Conservation (phyloP, 2,113 vertebrate genomes). For the Prochilodus magdalenae region DNA sequence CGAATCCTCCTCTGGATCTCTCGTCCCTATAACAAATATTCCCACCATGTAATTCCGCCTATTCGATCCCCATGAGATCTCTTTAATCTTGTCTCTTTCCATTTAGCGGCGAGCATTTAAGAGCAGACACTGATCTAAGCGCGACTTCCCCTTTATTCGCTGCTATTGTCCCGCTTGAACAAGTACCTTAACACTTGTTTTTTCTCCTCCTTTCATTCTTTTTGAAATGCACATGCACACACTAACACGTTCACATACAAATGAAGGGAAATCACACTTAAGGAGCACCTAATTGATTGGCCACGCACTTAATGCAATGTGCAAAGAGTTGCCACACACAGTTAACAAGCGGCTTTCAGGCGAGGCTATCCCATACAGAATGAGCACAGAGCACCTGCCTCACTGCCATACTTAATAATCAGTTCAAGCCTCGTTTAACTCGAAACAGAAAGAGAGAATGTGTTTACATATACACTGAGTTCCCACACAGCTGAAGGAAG, state of each 20-base stretch:
- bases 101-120: constrained; percentile 58
- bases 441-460: constrained; percentile 40
- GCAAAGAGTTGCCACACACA: constrained; percentile 55
- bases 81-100: constrained; percentile 68
- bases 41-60: constrained; percentile 65
- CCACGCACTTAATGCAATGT: constrained; percentile 64
- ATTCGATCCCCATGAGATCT: constrained; percentile 59
- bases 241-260: neutral
- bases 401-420: constrained; percentile 53
- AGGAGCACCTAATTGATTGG: constrained; percentile 66
- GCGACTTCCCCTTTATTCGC: constrained; percentile 4
- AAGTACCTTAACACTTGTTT: constrained; percentile 3
- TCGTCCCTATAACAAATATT: constrained; percentile 6
- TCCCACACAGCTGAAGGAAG: constrained; percentile 16
- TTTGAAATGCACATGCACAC: constrained; percentile 46
- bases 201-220: constrained; percentile 38
- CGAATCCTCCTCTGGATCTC: neutral
- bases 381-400: constrained; percentile 62
- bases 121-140: neutral
- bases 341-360: constrained; percentile 49
- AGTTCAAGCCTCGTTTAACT: constrained; percentile 51
- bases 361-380: neutral
- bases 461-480: constrained; percentile 24
- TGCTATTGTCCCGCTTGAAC: neutral
- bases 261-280: constrained; percentile 37